Conservation (phyloP, 2,888 invertebrate species). For the Therioaphis trifolii region DNA sequence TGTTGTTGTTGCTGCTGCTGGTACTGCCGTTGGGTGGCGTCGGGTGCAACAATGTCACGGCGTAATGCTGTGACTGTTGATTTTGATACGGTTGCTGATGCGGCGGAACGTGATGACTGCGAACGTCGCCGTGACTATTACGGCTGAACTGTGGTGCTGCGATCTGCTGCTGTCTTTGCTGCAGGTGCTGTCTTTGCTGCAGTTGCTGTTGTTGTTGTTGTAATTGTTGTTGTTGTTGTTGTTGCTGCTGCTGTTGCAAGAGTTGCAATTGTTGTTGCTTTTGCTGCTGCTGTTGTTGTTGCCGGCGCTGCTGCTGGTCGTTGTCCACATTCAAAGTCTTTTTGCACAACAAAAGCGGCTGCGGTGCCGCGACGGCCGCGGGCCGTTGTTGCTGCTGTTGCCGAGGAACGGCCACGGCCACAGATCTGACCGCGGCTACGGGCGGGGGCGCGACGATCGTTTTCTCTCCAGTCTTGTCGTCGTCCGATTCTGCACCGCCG, state of each 20-base stretch:
- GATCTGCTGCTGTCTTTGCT: slow-evolving; percentile 13
- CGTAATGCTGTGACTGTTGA: background rate
- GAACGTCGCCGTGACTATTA: background rate
- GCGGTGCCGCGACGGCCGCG: background rate
- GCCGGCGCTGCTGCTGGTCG: slow-evolving; percentile 14
- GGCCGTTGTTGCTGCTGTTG: slow-evolving; percentile 2
- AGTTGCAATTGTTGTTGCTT: background rate
- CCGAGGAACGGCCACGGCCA: slow-evolving; percentile 6
- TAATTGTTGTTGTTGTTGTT: background rate
- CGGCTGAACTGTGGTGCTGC: slow-evolving; percentile 27
- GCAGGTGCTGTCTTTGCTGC: background rate
- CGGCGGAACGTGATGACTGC: background rate
- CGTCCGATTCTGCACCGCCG: background rate
- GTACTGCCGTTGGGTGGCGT: background rate
- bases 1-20: background rate
- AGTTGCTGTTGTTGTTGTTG: background rate
- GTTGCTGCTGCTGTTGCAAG: background rate
- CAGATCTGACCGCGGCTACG: slow-evolving; percentile 32
- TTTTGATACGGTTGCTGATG: background rate
- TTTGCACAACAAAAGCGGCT: slow-evolving; percentile 27
- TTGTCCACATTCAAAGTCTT: slow-evolving; percentile 46
- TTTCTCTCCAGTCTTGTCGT: slow-evolving; percentile 31
- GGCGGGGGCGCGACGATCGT: background rate
- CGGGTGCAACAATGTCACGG: background rate
- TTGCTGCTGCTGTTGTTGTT: background rate